phyloP scores from a whole-genome alignment of 2,797 vertebrate species.

The Avahi laniger region DNA sequence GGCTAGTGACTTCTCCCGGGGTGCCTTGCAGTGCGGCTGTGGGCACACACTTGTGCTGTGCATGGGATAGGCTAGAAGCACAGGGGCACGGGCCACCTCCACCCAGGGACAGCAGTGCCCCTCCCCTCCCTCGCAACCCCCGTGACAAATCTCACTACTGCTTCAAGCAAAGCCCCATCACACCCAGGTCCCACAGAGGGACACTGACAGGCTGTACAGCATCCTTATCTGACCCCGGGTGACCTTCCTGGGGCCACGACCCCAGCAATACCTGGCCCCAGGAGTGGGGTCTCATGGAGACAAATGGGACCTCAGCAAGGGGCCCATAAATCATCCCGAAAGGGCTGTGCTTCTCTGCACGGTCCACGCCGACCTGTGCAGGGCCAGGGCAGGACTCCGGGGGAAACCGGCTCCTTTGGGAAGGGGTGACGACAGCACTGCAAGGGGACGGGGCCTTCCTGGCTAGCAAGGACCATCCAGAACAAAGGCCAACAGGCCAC shows the following conservation, averaged over 20 bases:
- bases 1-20: background rate
- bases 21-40: background rate
- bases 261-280: background rate
- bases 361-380: fast-evolving
- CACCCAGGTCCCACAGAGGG: fast-evolving
- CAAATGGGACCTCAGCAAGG: background rate
- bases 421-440: too few relatives aligned
- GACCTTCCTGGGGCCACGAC: background rate
- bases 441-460: background rate
- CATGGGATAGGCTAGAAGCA: background rate
- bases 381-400: fast-evolving
- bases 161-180: background rate
- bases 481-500: background rate
- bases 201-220: background rate
- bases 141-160: background rate
- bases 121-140: background rate
- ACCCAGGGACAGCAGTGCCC: fast-evolving
- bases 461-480: background rate
- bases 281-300: background rate
- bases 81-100: too few relatives aligned
- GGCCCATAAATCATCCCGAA: background rate
- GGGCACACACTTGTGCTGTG: background rate
- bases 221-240: constrained; percentile 37
- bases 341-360: background rate
- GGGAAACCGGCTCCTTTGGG: background rate